Evolutionary conservation across 2,113 vertebrate species (phyloP), one percentile per base, ranked within the genome.

Genomic region (Ginglymostoma cirratum): DNA sequence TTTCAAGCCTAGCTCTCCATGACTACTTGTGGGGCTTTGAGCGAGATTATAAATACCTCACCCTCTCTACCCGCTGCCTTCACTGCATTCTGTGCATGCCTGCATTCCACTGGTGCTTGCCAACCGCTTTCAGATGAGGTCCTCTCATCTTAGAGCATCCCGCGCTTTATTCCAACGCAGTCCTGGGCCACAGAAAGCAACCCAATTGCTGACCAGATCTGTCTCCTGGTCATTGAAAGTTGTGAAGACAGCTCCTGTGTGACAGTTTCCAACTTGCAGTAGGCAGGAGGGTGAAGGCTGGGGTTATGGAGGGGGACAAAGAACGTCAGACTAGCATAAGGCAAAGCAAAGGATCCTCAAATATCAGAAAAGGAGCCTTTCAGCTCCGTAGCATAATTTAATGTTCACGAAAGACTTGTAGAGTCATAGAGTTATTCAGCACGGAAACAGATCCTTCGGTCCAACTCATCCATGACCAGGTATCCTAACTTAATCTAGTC

Each of bases 11-110:
- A 48, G 42, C 23, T 70, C 19, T 27, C 2, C 10, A 5, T 6
- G 8, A 76, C 42, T 23, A 76, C 94, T 95, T 52, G 27, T 30
- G 69, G 72, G 27, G 10, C 42, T 52, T 42, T 95, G 69, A 76
- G 42, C 42, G 55, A 72, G 67, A 52, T 95, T 95, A 48, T 72
- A 72, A 95, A 95, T 95, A 76, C 27, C 55, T 61, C 55, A 10
- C 55, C 14, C 67, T 24, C 45, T 30, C 45, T 45, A 24, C 67
- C 34, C 27, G 10, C 23, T 30, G 42, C 42, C 42, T 52, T 45
- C 23, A 23, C 24, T 76, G 67, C 94, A 94, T 70, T 94, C 66
- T 94, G 93, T 42, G 92, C 92, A 48, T 95, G 93, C 93, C 67
- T 30, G 42, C 15, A 24, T 30, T 42, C 67, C 24, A 42, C 14